Base-by-base conservation (phyloP, 1,140 invertebrate genomes). In the Aphidius ervi region DNA sequence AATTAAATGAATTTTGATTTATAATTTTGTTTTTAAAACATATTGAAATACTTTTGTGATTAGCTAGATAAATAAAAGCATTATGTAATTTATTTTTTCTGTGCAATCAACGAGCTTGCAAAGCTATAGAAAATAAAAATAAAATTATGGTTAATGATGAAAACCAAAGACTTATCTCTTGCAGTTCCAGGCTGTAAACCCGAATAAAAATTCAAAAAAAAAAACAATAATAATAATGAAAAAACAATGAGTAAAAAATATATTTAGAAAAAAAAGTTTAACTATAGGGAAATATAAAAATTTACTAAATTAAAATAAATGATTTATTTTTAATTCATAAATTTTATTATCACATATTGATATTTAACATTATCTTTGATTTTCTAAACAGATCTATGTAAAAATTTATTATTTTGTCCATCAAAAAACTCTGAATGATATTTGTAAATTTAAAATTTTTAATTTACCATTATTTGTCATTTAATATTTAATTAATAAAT, bases 121-220 rank as follows among this genome's bases (percentile, higher is more conserved):
- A 49, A 49, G n/a, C 4, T 53, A 57, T 57, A 47, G 16, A 23
- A 16, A 16, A 58, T 58, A 41, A 41, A 37, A 54, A 57, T 50
- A 62, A 9, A 54, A 50, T 41, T 48, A 52, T 47, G 56, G 20
- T 43, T 55, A 63, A 52, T 58, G 23, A 53, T 54, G 50, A 63
- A 58, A 62, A 61, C 63, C 59, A 59, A 53, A 65, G 65, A 68
- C 67, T 68, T 68, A 68, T 68, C 67, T 68, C 67, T 66, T 61
- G 65, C 58, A 58, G 63, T 48, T 67, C 65, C 63, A 54, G 62
- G 65, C 54, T 62, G 63, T 62, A 52, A 56, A 64, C 52, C 23
- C 23, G 23, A 31, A 31, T 31, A 1, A 16, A 16, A 16, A 16
- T 31, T 59, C 50, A 50, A 56, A 63, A 63, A 60, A 60, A 41